A percentile compares a stretch with the other conserved stretches of the same genome.
phyloP scores from a whole-genome alignment of 2,888 invertebrate species.

The Heterodera filipjevi region DNA sequence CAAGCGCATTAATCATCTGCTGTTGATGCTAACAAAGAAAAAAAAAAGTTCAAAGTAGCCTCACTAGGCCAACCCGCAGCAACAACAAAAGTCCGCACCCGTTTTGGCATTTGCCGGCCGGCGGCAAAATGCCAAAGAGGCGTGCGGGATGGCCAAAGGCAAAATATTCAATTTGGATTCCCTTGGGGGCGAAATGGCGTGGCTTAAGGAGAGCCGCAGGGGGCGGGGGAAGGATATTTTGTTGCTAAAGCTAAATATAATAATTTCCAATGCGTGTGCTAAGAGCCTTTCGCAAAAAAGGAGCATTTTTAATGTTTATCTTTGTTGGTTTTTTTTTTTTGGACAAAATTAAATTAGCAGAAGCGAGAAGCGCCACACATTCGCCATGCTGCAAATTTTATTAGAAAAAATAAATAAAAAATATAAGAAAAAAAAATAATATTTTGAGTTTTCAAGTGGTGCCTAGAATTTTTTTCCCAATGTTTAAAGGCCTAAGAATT shows the following conservation, averaged over 20 bases:
- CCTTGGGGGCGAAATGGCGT: not conserved
- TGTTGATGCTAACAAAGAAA: not conserved
- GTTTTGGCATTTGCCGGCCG: not conserved
- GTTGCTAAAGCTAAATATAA: not conserved
- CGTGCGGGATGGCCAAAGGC: not conserved
- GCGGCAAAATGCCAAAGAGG: not conserved
- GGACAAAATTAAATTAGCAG: no score
- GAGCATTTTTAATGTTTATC: no score
- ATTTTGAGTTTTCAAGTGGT: no score
- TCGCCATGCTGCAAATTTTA: no score
- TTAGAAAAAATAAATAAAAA: no score
- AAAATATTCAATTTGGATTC: constrained; percentile 21
- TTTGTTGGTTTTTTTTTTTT: no score
- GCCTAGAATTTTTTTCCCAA: no score
- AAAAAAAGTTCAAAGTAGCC: constrained; percentile 6
- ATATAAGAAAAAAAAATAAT: no score
- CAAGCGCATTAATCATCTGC: constrained; percentile 4
- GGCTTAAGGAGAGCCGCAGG: no score
- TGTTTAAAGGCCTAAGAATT: no score
- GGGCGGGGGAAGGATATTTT: constrained; percentile 5
- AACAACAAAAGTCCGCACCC: not conserved
- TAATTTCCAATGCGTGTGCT: not conserved
- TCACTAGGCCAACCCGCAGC: not conserved
- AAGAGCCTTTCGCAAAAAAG: not conserved
- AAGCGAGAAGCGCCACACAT: no score